phyloP scores from a whole-genome alignment of 2,888 invertebrate species.

The Pristionchus entomophagus region DNA sequence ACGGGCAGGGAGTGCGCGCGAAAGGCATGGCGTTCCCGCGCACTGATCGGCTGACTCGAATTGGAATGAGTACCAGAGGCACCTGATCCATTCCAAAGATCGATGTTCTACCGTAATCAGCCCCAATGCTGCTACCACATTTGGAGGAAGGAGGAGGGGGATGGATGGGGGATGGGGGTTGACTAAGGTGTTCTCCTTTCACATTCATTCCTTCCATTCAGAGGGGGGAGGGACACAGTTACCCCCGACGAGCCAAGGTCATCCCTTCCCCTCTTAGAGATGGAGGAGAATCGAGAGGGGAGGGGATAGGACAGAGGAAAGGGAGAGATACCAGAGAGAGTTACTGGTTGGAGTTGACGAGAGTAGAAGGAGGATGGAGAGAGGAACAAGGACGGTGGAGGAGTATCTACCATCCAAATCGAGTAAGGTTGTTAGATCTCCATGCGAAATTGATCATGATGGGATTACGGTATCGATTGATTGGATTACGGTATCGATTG shows the following conservation, averaged over 20 bases:
- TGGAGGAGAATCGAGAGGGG: background rate
- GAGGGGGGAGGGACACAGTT: constrained; percentile 39
- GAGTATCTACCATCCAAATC: constrained; percentile 4
- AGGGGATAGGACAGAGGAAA: background rate
- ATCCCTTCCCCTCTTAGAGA: background rate
- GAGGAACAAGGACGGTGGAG: background rate
- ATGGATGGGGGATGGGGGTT: constrained; percentile 20
- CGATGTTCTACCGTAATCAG: too few relatives aligned
- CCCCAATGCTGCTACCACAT: background rate
- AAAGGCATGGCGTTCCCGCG: background rate
- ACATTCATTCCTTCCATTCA: constrained; percentile 44
- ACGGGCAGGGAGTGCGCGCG: background rate
- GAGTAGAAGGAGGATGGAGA: background rate
- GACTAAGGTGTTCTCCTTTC: constrained; percentile 43
- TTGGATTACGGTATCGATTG: constrained; percentile 18
- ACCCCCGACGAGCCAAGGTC: constrained; percentile 38
- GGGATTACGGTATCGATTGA: constrained; percentile 37
- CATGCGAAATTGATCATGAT: constrained; percentile 11
- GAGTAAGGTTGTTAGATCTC: constrained; percentile 31
- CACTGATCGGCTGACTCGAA: background rate
- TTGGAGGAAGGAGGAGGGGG: background rate
- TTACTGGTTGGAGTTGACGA: background rate
- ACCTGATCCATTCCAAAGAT: background rate
- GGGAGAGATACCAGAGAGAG: background rate
- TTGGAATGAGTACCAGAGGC: too few relatives aligned